Conservation (phyloP, 2,113 vertebrate species). For the Calyptommatus sinebrachiatus region DNA sequence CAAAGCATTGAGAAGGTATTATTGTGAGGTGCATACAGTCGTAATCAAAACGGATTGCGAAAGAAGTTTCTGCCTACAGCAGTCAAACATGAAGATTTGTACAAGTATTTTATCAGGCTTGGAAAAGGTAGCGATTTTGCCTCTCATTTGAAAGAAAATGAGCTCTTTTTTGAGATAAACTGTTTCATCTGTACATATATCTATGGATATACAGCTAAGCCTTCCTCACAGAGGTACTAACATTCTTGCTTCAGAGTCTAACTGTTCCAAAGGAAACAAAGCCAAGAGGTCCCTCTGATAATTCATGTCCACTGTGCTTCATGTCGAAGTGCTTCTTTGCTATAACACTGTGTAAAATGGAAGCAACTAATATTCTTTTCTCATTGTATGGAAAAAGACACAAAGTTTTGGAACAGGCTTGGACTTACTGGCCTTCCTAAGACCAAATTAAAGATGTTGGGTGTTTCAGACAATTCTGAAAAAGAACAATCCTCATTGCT, state of each 20-base stretch:
- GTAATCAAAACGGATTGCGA: neutral
- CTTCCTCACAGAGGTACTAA: neutral
- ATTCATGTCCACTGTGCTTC: conserved; percentile 37
- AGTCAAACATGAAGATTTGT: neutral
- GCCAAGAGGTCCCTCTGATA: neutral
- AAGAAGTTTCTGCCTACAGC: neutral
- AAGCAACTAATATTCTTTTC: conserved; percentile 20
- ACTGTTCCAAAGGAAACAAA: neutral
- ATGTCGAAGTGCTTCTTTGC: conserved; percentile 7
- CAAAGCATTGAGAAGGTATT: neutral
- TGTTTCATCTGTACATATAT: neutral
- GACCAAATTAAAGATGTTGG: neutral
- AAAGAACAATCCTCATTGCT: neutral
- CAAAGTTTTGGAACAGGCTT: neutral
- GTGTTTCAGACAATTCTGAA: accelerated
- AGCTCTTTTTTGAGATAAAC: neutral
- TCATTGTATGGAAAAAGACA: conserved; percentile 21
- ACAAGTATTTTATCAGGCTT: neutral
- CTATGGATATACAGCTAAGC: neutral
- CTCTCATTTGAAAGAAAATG: neutral
- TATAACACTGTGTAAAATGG: conserved; percentile 15
- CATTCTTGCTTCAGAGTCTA: neutral
- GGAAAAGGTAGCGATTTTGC: neutral
- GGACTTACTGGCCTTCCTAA: neutral
- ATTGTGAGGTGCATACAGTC: neutral